Evolutionary conservation across 1,140 invertebrate genomes (phyloP), one percentile per base, ranked within the genome.

Genomic region (Zaprionus nigranus): DNA sequence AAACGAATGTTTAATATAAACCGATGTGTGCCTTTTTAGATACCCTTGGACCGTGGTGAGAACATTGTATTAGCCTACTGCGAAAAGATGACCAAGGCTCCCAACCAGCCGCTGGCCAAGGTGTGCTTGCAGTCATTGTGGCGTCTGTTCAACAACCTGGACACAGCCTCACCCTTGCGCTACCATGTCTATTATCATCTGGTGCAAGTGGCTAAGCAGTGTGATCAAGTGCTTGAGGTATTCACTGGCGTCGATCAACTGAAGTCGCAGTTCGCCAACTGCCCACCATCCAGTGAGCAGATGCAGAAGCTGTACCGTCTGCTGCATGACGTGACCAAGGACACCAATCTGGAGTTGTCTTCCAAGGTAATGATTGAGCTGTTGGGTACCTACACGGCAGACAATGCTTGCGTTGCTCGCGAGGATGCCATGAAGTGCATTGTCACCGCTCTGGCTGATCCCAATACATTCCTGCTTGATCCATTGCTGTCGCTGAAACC

Each of bases 351-450:
- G 93, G 98, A 99, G 92, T 94, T 97, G 86, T 98, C 98, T 28
- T 96, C 97, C 26, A 98, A 98, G 93, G 98, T 99, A 1, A 99
- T 99, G 98, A 97, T 99, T 72, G 98, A 99, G 93, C 94, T 99
- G 5, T 93, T 99, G 36, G 97, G 98, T 13, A 99, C 98, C 1
- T 99, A 99, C 91, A 99, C 98, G 56, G 96, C 97, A 69, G 98
- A 99, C 90, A 99, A 99, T 94, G 98, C 98, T 2, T 98, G 98
- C 40, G 97, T 98, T 82, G 98, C 98, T 0, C 95, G 98, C 82
- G 98, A 99, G 94, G 98, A 99, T 94, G 98, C 98, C 7, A 98
- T 99, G 87, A 96, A 97, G 84, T 99, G 98, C 93, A 99, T 99
- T 92, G 96, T 98, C 17, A 97, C 98, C 17, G 98, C 98, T 60